These are phyloP conservation scores for Lymantria dispar DNA, from an alignment of 2,888 invertebrate species.

Conservation along the genomic window DNA sequence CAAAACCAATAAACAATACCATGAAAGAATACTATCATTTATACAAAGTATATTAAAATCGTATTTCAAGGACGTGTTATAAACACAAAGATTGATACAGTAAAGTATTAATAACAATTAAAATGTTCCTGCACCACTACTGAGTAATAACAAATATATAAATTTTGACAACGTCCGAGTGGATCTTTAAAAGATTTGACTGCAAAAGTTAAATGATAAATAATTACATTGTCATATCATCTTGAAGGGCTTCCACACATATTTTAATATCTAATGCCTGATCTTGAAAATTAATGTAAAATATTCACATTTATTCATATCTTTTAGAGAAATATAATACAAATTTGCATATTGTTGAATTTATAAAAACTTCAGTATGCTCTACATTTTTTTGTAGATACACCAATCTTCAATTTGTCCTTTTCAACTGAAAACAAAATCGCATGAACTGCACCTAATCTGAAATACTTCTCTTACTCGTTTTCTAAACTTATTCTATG, in stretches of 20 bases:
- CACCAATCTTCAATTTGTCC: conserved; percentile 6
- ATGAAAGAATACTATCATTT: not conserved
- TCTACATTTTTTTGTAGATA: conserved; percentile 6
- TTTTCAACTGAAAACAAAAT: conserved; percentile 14
- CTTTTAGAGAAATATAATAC: no score
- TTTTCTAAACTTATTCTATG: conserved; percentile 26
- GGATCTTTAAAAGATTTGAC: no score
- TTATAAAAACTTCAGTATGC: no score
- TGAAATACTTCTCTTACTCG: conserved; percentile 13
- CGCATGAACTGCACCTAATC: not conserved
- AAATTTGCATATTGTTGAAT: no score
- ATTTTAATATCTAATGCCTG: no score
- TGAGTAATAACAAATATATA: conserved; percentile 16
- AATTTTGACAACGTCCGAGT: conserved; percentile 1
- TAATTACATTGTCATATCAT: no score
- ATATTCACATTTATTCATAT: no score
- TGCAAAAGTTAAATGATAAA: no score
- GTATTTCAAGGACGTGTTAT: conserved; percentile 1
- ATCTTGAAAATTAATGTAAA: no score
- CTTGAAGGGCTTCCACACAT: no score
- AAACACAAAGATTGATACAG: conserved; percentile 20
- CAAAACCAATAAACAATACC: not conserved
- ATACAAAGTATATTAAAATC: conserved; percentile 14
- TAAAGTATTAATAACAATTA: conserved; percentile 14
- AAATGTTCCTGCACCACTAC: conserved; percentile 12